Conservation (phyloP, 2,888 invertebrate genomes). For the Rhamphomyia laevipes region DNA sequence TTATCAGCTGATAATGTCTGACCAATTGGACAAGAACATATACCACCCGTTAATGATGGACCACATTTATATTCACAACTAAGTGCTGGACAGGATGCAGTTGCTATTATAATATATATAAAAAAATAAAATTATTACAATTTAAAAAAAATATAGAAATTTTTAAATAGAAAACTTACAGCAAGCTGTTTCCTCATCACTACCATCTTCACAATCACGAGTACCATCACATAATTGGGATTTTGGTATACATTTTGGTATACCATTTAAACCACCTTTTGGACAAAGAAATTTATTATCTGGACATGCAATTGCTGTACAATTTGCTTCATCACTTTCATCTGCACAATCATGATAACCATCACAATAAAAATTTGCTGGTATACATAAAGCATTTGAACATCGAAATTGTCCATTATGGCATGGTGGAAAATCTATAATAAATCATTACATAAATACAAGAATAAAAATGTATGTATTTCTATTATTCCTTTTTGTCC, state of each 20-base stretch:
- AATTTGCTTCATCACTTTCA: conserved; percentile 79
- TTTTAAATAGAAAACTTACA: conserved; percentile 59
- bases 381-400: conserved; percentile 86
- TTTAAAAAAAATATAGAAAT: not conserved
- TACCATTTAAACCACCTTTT: conserved; percentile 55
- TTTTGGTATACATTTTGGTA: conserved; percentile 78
- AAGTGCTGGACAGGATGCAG: conserved; percentile 66
- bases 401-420: conserved; percentile 87
- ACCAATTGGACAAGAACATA: conserved; percentile 81
- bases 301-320: conserved; percentile 76
- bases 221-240: conserved; percentile 84
- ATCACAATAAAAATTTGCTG: conserved; percentile 65
- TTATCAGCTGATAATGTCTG: conserved; percentile 72
- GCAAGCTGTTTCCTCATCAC: conserved; percentile 80
- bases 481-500: too few relatives aligned
- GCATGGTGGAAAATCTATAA: conserved; percentile 76
- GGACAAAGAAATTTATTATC: conserved; percentile 87
- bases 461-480: too few relatives aligned
- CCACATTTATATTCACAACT: conserved; percentile 88
- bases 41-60: conserved; percentile 78
- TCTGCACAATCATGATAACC: conserved; percentile 87
- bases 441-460: conserved; percentile 2
- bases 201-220: conserved; percentile 80
- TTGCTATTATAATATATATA: conserved; percentile 45
- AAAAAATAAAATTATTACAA: conserved; percentile 1